Conservation (phyloP, 1,140 invertebrate species). For the Tetramorium alpestre region DNA sequence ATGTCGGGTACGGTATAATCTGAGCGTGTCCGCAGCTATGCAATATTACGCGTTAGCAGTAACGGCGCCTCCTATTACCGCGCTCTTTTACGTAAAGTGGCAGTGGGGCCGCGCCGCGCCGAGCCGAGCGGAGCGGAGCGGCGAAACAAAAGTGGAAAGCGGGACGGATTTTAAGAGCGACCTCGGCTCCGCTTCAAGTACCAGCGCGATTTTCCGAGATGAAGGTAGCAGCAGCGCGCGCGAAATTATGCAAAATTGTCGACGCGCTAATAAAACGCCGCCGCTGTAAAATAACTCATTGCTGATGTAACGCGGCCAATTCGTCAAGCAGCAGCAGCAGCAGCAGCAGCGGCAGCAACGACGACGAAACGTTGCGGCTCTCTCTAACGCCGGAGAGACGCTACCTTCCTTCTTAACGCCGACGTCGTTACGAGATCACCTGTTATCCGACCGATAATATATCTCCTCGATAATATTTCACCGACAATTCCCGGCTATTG, state of each 20-base stretch:
- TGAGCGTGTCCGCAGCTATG: conserved; percentile 6
- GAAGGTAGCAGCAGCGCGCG: conserved; percentile 12
- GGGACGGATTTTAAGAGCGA: conserved; percentile 44
- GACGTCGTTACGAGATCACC: conserved; percentile 12
- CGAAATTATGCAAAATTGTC: conserved; percentile 64
- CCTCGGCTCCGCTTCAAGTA: neutral
- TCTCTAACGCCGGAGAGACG: neutral
- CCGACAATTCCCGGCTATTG: conserved; percentile 29
- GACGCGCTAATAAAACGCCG: conserved; percentile 55
- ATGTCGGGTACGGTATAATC: neutral
- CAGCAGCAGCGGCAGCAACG: neutral
- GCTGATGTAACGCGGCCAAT: conserved; percentile 48
- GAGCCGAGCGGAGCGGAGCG: neutral
- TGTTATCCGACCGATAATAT: conserved; percentile 3
- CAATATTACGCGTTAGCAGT: conserved; percentile 59
- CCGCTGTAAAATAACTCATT: conserved; percentile 43
- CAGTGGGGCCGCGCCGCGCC: neutral
- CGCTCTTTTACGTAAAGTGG: conserved; percentile 35
- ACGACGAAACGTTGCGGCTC: neutral
- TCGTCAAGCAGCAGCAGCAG: neutral
- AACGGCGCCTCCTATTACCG: conserved; percentile 60
- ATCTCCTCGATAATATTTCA: conserved; percentile 40
- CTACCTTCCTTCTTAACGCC: neutral
- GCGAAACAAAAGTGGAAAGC: conserved; percentile 63
- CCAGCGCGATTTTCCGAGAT: conserved; percentile 37